Evolutionary conservation across 2,113 vertebrate genomes (phyloP).

Genomic region (Electrona antarctica): DNA sequence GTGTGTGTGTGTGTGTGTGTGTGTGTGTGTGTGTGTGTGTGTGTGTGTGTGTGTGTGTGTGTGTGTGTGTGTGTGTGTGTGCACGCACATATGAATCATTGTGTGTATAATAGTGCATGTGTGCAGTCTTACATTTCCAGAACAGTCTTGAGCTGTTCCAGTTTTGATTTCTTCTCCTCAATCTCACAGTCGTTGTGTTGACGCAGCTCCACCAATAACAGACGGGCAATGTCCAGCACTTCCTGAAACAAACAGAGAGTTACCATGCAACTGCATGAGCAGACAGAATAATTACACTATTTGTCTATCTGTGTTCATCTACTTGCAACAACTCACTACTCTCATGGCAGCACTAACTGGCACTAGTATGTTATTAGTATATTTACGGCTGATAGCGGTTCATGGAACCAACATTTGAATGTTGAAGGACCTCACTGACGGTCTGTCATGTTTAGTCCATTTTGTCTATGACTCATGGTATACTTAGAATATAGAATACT

Average conservation of each 20-base stretch:
- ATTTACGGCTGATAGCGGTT: too few species aligned
- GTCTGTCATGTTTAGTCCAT: too few species aligned
- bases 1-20: neutral
- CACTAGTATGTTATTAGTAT: too few species aligned
- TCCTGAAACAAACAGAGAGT: conserved; percentile 77
- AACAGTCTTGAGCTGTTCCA: conserved; percentile 95
- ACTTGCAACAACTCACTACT: too few species aligned
- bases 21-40: conserved; percentile 19
- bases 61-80: neutral
- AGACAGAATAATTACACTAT: neutral
- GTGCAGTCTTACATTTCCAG: conserved; percentile 91
- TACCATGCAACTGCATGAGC: neutral
- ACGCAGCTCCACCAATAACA: conserved; percentile 88
- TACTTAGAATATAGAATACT: too few species aligned
- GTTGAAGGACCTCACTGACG: too few species aligned
- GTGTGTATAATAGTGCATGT: neutral
- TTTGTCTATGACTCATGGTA: too few species aligned
- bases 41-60: conserved; percentile 7
- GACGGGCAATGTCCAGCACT: conserved; percentile 93
- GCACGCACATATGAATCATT: conserved; percentile 11
- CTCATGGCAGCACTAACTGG: too few species aligned
- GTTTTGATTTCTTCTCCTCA: conserved; percentile 93
- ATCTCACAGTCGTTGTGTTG: conserved; percentile 89
- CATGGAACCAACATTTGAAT: too few species aligned
- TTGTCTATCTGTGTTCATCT: too few species aligned